Evolutionary conservation across 2,113 vertebrate genomes (phyloP).

Genomic region (Pantherophis guttatus): DNA sequence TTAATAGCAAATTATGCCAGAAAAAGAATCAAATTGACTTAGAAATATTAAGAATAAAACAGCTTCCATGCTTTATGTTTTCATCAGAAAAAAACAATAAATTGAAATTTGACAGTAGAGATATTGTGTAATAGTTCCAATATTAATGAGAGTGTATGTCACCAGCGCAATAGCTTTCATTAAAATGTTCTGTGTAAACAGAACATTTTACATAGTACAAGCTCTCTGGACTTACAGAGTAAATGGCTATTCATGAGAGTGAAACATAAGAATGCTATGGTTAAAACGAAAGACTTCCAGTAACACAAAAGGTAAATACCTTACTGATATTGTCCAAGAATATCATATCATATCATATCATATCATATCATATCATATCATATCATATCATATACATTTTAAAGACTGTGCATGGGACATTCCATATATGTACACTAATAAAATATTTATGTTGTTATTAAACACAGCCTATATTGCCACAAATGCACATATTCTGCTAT

Average conservation of each 20-base stretch:
- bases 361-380: too few species aligned
- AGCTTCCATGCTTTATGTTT: background rate
- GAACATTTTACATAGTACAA: background rate
- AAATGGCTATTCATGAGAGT: background rate
- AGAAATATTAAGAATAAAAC: background rate
- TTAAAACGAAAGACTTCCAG: background rate
- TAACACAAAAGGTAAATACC: background rate
- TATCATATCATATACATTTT: background rate
- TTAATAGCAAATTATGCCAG: background rate
- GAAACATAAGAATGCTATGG: background rate
- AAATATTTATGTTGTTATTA: background rate
- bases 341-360: background rate
- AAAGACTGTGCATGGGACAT: background rate
- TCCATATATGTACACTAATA: background rate
- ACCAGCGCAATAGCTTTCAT: background rate
- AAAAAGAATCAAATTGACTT: background rate
- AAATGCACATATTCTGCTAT: background rate
- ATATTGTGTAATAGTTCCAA: background rate
- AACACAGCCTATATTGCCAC: background rate
- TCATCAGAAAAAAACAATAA: background rate
- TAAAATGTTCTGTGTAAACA: background rate
- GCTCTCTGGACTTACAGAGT: background rate
- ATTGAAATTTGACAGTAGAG: background rate
- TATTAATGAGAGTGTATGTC: background rate
- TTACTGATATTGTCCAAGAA: conserved; percentile 7